phyloP scores from a whole-genome alignment of 2,797 vertebrate genomes.

The Clarias laeviceps region DNA sequence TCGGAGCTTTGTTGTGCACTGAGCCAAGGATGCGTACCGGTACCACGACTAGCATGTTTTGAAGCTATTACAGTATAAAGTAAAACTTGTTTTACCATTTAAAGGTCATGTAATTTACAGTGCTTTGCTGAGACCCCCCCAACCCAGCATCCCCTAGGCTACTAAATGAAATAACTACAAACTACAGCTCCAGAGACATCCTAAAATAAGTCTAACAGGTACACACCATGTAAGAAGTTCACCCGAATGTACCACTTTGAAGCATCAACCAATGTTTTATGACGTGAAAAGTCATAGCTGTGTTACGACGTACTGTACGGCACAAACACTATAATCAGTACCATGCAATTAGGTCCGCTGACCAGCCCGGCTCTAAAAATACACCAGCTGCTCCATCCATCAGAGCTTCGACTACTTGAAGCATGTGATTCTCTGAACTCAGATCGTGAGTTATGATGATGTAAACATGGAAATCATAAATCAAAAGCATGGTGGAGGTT shows the following conservation, averaged over 20 bases:
- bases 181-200: constrained; percentile 51
- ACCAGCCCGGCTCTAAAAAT: constrained; percentile 69
- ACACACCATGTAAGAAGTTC: constrained; percentile 53
- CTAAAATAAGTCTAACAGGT: constrained; percentile 60
- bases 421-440: constrained; percentile 60
- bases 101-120: not conserved
- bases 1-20: constrained; percentile 18
- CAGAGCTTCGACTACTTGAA: constrained; percentile 56
- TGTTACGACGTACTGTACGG: constrained; percentile 62
- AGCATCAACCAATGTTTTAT: constrained; percentile 69
- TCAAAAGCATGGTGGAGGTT: constrained; percentile 60
- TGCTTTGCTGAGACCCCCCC: not conserved
- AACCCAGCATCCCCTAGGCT: not conserved
- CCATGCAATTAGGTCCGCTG: constrained; percentile 64
- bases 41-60: constrained; percentile 17
- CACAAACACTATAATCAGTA: constrained; percentile 75
- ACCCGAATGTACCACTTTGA: constrained; percentile 64
- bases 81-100: not conserved
- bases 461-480: constrained; percentile 61
- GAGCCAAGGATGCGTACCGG: not conserved
- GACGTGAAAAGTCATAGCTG: constrained; percentile 60
- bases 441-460: constrained; percentile 58
- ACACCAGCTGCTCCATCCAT: constrained; percentile 58
- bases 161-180: constrained; percentile 35
- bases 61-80: not conserved